Percentiles rank a stretch among this genome's conserved stretches.
Evolutionary conservation across 2,113 vertebrate genomes (phyloP).

Genomic region (Mellivora capensis): DNA sequence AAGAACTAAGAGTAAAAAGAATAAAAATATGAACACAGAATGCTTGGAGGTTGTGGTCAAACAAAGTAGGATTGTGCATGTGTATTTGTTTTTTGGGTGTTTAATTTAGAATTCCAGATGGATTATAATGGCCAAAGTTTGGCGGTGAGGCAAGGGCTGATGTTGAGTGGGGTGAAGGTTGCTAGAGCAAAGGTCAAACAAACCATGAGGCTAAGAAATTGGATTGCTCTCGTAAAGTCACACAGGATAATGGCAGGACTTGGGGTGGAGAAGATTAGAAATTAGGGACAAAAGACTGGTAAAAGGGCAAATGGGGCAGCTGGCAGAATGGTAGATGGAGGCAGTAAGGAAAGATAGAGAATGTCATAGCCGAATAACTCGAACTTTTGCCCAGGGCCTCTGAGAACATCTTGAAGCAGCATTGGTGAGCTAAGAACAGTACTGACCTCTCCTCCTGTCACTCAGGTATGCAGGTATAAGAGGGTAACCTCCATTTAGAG

Average conservation of each 20-base stretch:
- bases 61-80: not conserved
- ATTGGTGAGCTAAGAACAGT: not conserved
- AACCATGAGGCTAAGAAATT: not conserved
- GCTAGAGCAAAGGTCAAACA: not conserved
- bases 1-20: not conserved
- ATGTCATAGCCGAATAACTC: not conserved
- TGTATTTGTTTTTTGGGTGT: not conserved
- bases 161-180: not conserved
- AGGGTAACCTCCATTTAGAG: not conserved
- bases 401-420: not conserved
- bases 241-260: not conserved
- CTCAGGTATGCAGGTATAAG: not conserved
- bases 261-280: not conserved
- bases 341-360: not conserved
- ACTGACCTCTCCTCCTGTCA: not conserved
- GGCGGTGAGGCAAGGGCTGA: not conserved
- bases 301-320: not conserved
- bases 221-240: not conserved
- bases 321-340: not conserved
- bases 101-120: constrained; percentile 11
- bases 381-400: not conserved
- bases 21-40: not conserved
- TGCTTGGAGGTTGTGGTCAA: not conserved
- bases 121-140: not conserved
- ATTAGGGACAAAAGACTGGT: not conserved